A percentile compares a stretch with the other conserved stretches of the same genome.
phyloP scores from a whole-genome alignment of 2,888 invertebrate genomes.

The Lissonota sp. region DNA sequence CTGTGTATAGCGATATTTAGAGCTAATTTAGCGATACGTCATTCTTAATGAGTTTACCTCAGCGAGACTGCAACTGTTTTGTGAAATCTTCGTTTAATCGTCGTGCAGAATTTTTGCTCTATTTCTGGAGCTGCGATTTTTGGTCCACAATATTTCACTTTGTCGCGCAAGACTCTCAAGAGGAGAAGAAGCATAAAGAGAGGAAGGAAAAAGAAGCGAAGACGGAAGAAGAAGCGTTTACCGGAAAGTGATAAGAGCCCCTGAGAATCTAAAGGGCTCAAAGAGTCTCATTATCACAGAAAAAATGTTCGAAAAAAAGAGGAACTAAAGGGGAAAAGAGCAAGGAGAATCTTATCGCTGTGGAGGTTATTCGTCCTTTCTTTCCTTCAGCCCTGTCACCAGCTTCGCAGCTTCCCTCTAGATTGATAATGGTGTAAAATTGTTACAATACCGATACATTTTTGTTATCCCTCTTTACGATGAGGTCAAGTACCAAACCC shows the following conservation, averaged over 20 bases:
- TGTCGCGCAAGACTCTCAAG: neutral
- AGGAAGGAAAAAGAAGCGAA: constrained; percentile 11
- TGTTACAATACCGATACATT: neutral
- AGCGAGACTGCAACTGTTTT: no score
- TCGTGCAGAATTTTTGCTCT: no score
- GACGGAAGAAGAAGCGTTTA: constrained; percentile 2
- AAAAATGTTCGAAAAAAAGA: constrained; percentile 18
- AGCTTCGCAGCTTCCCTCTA: neutral
- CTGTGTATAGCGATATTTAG: no score
- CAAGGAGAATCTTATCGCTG: constrained; percentile 32
- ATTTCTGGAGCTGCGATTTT: constrained; percentile 27
- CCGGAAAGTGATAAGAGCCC: constrained; percentile 41
- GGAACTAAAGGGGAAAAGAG: neutral
- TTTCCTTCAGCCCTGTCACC: neutral
- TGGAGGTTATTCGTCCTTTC: neutral
- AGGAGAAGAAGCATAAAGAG: no score
- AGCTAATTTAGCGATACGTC: no score
- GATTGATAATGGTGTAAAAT: neutral
- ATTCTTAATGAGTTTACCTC: no score
- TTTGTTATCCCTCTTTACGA: neutral
- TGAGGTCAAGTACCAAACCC: neutral
- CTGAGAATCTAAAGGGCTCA: constrained; percentile 9
- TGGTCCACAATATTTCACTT: constrained; percentile 26
- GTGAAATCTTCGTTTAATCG: neutral
- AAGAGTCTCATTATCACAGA: constrained; percentile 40